These are phyloP conservation scores for Luperina nickerlii DNA, from an alignment of 2,888 invertebrate genomes.

Conservation along the genomic window DNA sequence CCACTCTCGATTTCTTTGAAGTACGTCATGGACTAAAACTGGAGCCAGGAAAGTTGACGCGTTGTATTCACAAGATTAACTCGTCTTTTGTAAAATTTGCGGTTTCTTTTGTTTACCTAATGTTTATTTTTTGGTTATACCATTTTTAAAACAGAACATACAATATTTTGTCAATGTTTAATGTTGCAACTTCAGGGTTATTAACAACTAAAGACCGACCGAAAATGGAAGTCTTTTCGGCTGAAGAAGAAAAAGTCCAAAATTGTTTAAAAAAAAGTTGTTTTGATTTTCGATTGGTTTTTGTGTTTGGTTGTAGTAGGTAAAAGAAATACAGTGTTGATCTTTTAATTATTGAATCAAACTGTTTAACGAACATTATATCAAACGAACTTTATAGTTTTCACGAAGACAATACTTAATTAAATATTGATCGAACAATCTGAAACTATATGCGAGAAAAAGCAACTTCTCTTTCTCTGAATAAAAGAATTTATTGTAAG, in stretches of 20 bases:
- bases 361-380: neutral
- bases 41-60: conserved; percentile 5
- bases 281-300: neutral
- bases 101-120: neutral
- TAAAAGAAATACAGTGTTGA: neutral
- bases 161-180: neutral
- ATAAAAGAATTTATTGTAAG: too few species aligned
- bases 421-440: neutral
- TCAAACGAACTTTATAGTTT: neutral
- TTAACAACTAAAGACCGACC: neutral
- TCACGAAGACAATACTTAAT: neutral
- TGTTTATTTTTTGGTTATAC: neutral
- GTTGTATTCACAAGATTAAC: neutral
- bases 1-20: conserved; percentile 18
- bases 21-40: conserved; percentile 6
- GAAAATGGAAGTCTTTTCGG: neutral
- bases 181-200: neutral
- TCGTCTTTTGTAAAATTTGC: conserved; percentile 2
- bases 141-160: neutral
- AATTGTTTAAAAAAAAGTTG: neutral
- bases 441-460: neutral
- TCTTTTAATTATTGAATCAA: neutral
- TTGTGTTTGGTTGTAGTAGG: neutral
- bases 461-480: neutral
- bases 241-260: neutral